A percentile compares a stretch with the other conserved stretches of the same genome.
Conservation (phyloP, 2,797 vertebrate species). For the Brachymystax lenok region DNA sequence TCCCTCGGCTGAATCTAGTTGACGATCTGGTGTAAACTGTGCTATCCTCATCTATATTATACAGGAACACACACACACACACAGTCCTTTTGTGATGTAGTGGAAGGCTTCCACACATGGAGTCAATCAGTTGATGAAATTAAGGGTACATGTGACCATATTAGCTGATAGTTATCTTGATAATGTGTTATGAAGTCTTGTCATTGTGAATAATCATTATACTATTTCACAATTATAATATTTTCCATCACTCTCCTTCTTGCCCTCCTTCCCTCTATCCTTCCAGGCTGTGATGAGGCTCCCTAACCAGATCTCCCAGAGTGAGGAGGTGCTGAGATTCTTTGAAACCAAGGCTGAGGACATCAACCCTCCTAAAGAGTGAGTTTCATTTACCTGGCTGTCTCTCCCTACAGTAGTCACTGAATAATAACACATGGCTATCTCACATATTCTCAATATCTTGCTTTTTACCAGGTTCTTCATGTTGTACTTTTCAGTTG, state of each 20-base stretch:
- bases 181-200: not conserved
- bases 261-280: not conserved
- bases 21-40: conserved; percentile 28
- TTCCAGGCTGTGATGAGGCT: conserved; percentile 87
- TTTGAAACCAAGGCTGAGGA: conserved; percentile 93
- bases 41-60: conserved; percentile 16
- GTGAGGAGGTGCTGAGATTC: conserved; percentile 90
- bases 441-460: not conserved
- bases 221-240: not conserved
- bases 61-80: not conserved
- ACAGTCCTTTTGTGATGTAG: not conserved
- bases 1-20: too few species aligned
- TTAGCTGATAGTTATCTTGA: not conserved
- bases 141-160: not conserved
- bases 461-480: too few species aligned
- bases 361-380: conserved; percentile 92
- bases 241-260: not conserved
- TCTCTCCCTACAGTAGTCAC: not conserved
- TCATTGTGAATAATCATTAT: not conserved
- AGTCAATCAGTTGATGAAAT: not conserved
- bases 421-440: not conserved
- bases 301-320: conserved; percentile 88
- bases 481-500: not conserved
- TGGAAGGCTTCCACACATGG: not conserved
- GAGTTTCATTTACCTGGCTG: conserved; percentile 65